Evolutionary conservation across 2,113 vertebrate species (phyloP).

Genomic region (Bos taurus): DNA sequence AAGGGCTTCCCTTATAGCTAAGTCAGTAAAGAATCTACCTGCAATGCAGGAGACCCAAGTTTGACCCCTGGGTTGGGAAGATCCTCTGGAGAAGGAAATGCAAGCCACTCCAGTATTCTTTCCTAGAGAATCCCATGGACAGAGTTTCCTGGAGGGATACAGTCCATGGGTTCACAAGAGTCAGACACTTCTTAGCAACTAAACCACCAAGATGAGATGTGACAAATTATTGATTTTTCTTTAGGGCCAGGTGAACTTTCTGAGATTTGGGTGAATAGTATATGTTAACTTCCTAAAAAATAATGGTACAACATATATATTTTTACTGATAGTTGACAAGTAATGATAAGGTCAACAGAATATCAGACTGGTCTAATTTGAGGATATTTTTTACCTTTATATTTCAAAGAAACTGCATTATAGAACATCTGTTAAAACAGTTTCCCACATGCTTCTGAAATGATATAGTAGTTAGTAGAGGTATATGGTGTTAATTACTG

Average conservation of each 20-base stretch:
- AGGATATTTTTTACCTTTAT: background rate
- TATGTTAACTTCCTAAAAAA: background rate
- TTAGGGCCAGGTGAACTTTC: background rate
- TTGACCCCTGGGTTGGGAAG: background rate
- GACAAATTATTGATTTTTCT: background rate
- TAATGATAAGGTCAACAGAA: constrained; percentile 5
- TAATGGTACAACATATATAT: background rate
- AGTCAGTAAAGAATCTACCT: background rate
- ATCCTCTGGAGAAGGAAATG: background rate
- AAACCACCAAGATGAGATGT: background rate
- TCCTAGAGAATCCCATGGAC: background rate
- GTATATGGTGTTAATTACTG: background rate
- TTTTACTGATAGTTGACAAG: background rate
- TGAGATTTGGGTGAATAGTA: background rate
- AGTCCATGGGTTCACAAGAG: background rate
- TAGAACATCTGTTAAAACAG: constrained; percentile 35
- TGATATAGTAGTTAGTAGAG: background rate
- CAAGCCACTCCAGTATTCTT: background rate
- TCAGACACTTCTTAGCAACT: rapidly evolving
- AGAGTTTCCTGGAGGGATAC: background rate
- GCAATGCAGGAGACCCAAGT: background rate
- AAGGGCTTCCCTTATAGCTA: background rate
- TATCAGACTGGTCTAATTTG: background rate
- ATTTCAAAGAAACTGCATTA: constrained; percentile 6
- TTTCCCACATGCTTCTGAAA: constrained; percentile 17